phyloP scores from a whole-genome alignment of 2,113 vertebrate genomes.

The Pelvicachromis taeniatus region DNA sequence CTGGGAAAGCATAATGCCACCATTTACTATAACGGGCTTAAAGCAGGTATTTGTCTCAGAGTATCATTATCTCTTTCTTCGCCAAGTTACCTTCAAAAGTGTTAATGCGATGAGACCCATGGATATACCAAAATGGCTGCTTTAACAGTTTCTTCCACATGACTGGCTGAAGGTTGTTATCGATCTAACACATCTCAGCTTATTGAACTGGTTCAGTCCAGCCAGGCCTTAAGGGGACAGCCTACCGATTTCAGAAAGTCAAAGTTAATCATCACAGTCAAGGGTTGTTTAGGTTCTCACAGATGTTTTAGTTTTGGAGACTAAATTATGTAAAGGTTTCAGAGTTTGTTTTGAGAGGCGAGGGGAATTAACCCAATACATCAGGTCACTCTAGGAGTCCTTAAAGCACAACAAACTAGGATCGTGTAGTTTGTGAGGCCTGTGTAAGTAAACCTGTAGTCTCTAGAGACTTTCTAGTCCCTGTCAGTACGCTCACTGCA shows the following conservation, averaged over 20 bases:
- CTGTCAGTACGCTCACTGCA: not conserved
- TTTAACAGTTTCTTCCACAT: not conserved
- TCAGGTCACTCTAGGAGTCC: not conserved
- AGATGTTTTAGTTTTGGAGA: not conserved
- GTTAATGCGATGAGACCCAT: not conserved
- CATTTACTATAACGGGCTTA: not conserved
- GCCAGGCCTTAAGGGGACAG: not conserved
- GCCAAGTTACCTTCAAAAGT: not conserved
- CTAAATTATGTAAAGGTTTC: not conserved
- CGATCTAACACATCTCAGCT: not conserved
- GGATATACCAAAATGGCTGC: not conserved
- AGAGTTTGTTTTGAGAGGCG: not conserved
- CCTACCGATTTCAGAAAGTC: not conserved
- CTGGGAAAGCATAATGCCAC: constrained; percentile 3
- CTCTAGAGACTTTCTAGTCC: not conserved
- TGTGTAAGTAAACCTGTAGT: not conserved
- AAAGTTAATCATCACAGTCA: not conserved
- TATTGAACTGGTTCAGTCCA: not conserved
- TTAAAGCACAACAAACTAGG: not conserved
- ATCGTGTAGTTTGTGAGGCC: not conserved
- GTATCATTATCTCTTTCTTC: not conserved
- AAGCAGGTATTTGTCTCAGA: constrained; percentile 16
- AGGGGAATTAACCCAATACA: not conserved
- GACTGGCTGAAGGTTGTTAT: not conserved
- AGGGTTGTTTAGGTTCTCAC: not conserved